Base-by-base conservation (phyloP, 2,888 invertebrate species). In the Lochmaea crataegi region DNA sequence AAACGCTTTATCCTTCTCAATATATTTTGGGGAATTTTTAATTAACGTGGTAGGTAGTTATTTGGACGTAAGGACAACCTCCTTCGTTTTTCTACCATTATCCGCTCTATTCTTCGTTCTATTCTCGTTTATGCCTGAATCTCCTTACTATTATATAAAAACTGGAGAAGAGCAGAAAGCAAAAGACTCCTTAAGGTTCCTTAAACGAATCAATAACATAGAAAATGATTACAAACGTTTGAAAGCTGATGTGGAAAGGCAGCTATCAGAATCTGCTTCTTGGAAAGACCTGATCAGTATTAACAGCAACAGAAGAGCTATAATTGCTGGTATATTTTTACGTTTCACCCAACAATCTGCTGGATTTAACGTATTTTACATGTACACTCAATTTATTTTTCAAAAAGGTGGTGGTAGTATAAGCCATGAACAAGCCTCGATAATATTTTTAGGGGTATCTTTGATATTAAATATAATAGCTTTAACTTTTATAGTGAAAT, bases 101-200 rank as follows among this genome's bases (percentile, higher is more conserved):
- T 90, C 92, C 10, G 84, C 91, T 57, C 79, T 90, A 56, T 90
- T 91, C 80, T 84, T 91, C 41, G 68, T 90, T 18, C 85, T 88
- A 26, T 90, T 92, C 83, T 12, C 84, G 58, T 90, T 90, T 81
- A 86, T 92, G 82, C 93, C 93, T n/a, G 93, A 93, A 87, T 79
- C 81, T 6, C 84, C 84, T 0, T 84, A 83, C 65, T 83, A 76
- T 65, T 77, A 77, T n/a, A 69, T 83, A 9, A 82, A 80, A 77
- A 81, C 81, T 67, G 77, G 75, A 1, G 73, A 79, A 38, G 32
- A 73, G 9, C 78, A 80, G 6, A 76, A 82, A 65, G 84, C 84
- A 3, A 76, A 75, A 70, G 68, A 71, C 7, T 77, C 82, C 2
- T 73, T 84, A 60, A 79, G 77, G 60, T 77, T 71, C 67, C 64